phyloP scores from a whole-genome alignment of 53 echinoderm and acorn worm genomes.

The Luidia sarsii region DNA sequence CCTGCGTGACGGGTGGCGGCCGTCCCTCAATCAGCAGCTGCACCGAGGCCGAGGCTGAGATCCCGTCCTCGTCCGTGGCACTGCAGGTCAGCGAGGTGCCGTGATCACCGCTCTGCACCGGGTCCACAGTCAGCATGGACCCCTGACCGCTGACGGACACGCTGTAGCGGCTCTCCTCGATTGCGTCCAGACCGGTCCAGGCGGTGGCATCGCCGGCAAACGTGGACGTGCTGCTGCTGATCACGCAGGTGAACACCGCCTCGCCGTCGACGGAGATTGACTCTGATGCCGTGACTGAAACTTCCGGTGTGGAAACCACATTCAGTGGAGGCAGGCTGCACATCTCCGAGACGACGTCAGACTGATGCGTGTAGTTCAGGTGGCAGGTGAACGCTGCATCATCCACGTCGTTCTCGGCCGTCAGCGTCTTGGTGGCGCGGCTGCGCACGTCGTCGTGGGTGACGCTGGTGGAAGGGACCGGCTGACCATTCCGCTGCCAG shows the following conservation, averaged over 20 bases:
- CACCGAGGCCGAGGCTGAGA: background rate
- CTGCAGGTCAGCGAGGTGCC: conserved; percentile 11
- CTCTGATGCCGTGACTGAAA: background rate
- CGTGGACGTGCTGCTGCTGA: conserved; percentile 32
- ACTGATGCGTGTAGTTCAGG: background rate
- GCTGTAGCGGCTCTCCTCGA: conserved; percentile 3
- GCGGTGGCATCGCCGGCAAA: background rate
- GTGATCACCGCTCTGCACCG: conserved; percentile 28
- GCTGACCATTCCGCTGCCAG: conserved; percentile 17
- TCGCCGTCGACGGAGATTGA: background rate
- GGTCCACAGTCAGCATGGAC: background rate
- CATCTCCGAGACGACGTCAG: background rate
- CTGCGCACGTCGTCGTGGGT: background rate
- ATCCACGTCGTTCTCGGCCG: background rate
- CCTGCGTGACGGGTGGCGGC: conserved; percentile 13
- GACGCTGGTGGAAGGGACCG: background rate
- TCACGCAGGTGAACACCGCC: conserved; percentile 21
- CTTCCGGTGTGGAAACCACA: conserved; percentile 18
- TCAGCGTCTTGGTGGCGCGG: background rate
- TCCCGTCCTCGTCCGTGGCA: conserved; percentile 32
- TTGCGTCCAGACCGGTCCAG: conserved; percentile 11
- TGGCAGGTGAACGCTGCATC: conserved; percentile 1
- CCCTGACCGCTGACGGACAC: background rate
- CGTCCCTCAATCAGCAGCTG: conserved; percentile 30
- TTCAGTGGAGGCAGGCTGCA: conserved; percentile 41